phyloP scores from a whole-genome alignment of 2,797 vertebrate genomes.

The Trachops cirrhosus region DNA sequence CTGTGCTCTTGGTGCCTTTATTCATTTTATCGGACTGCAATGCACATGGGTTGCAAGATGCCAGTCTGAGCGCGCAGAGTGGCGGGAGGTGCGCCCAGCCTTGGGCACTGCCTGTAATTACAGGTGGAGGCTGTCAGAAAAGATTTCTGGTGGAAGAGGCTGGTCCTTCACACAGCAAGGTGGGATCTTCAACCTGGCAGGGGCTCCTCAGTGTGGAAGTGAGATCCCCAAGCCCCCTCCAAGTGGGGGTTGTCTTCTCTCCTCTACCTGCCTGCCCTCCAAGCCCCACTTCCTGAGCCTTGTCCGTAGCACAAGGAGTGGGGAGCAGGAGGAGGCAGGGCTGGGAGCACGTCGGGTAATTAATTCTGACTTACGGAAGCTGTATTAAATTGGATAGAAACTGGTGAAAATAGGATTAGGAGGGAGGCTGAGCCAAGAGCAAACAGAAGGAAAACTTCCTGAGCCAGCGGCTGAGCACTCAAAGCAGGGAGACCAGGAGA shows the following conservation, averaged over 20 bases:
- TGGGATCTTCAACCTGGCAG: not conserved
- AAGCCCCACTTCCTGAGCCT: not conserved
- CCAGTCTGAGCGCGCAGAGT: not conserved
- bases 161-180: not conserved
- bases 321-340: not conserved
- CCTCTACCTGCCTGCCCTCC: not conserved
- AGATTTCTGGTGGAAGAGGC: not conserved
- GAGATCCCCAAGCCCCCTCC: not conserved
- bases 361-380: constrained; percentile 84
- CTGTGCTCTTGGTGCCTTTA: not conserved
- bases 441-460: constrained; percentile 77
- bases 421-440: constrained; percentile 78
- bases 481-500: constrained; percentile 60
- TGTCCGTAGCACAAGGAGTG: not conserved
- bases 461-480: constrained; percentile 57
- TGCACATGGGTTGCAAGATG: not conserved
- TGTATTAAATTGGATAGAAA: constrained; percentile 83
- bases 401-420: constrained; percentile 84
- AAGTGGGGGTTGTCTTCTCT: fast-evolving
- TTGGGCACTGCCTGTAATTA: not conserved
- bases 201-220: not conserved
- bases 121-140: fast-evolving
- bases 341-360: constrained; percentile 72
- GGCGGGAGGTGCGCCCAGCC: fast-evolving
- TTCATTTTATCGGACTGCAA: not conserved